Conservation (phyloP, 2,797 vertebrate species). For the Halcyon chelicuti region DNA sequence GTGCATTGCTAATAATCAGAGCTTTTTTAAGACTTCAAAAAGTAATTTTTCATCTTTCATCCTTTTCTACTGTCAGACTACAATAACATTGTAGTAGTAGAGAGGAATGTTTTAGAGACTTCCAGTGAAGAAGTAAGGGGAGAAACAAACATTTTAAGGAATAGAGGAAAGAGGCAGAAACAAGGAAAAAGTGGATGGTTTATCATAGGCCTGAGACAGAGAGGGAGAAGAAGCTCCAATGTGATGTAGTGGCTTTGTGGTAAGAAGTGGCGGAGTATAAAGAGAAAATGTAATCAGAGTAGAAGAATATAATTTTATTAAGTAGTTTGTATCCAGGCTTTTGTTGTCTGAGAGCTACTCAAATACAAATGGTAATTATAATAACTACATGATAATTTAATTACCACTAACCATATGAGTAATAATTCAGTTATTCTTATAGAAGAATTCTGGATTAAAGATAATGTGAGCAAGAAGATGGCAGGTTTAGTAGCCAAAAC, state of each 20-base stretch:
- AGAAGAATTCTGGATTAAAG: neutral
- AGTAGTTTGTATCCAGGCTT: neutral
- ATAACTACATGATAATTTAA: conserved; percentile 21
- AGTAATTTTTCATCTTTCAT: neutral
- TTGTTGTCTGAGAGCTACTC: neutral
- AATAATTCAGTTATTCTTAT: neutral
- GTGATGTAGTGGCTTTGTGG: neutral
- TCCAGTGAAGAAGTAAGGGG: neutral
- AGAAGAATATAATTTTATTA: conserved; percentile 4
- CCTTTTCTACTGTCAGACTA: neutral
- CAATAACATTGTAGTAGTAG: neutral
- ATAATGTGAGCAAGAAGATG: neutral
- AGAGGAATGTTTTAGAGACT: neutral
- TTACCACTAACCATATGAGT: conserved; percentile 4
- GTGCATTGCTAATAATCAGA: neutral
- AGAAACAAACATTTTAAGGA: neutral
- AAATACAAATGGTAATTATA: conserved; percentile 19
- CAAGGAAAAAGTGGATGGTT: neutral
- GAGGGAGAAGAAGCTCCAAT: neutral
- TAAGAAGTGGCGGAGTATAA: neutral
- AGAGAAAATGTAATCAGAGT: neutral
- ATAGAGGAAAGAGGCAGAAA: neutral
- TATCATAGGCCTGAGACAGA: neutral
- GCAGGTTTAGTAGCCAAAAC: neutral
- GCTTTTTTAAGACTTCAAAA: neutral